phyloP scores from a whole-genome alignment of 1,140 invertebrate species.

The Ostrea denselamellosa region DNA sequence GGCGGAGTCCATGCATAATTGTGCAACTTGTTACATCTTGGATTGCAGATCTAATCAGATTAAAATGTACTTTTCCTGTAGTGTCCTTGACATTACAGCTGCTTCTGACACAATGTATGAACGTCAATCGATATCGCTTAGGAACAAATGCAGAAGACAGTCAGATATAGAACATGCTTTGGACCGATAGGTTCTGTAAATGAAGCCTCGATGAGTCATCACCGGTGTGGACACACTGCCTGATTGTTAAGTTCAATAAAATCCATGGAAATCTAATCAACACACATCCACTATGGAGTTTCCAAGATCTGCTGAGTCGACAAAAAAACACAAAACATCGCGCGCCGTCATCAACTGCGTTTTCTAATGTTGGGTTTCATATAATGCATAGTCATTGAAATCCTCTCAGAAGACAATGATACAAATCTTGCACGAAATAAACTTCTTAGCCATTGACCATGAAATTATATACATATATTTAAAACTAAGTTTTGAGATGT shows the following conservation, averaged over 20 bases:
- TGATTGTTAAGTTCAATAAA: slow-evolving; percentile 37
- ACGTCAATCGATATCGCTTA: slow-evolving; percentile 1
- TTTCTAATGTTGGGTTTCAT: no score
- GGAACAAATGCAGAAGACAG: slow-evolving; percentile 6
- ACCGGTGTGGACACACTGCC: neutral
- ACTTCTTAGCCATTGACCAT: no score
- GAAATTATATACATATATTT: no score
- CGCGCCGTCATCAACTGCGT: neutral
- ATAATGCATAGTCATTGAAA: no score
- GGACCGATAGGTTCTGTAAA: slow-evolving; percentile 6
- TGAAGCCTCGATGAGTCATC: neutral
- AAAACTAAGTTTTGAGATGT: no score
- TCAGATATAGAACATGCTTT: neutral
- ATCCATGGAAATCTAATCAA: slow-evolving; percentile 15
- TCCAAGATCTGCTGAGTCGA: neutral
- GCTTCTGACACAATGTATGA: neutral
- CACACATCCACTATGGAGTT: neutral
- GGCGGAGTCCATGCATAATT: neutral
- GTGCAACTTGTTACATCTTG: neutral
- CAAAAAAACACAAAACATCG: neutral
- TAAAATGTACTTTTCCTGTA: neutral
- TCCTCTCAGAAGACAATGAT: no score
- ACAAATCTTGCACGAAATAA: no score
- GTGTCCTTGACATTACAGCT: neutral
- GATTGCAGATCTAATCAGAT: neutral